Percentiles rank a stretch among this genome's conserved stretches.
Conservation (phyloP, 2,113 vertebrate genomes). For the Sebastes schlegelii region DNA sequence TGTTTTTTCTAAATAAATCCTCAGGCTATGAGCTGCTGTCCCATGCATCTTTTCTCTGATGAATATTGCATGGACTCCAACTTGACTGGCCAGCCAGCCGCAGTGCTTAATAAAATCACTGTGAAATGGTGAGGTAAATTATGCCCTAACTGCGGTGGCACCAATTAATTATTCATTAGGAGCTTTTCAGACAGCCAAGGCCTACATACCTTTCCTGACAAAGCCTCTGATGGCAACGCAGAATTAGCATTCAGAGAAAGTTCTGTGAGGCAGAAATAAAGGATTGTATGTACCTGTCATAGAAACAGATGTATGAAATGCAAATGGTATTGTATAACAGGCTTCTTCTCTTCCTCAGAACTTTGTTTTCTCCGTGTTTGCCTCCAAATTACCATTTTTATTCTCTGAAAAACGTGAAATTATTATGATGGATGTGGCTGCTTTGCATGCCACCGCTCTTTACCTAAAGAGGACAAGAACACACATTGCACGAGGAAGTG, state of each 20-base stretch:
- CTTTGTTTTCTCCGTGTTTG: constrained; percentile 44
- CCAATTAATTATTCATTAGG: constrained; percentile 84
- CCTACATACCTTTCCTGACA: constrained; percentile 75
- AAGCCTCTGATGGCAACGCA: constrained; percentile 61
- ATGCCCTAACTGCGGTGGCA: constrained; percentile 74
- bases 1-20: constrained; percentile 71
- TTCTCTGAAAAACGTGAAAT: constrained; percentile 39
- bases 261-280: constrained; percentile 65
- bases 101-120: constrained; percentile 78
- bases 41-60: constrained; percentile 69
- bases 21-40: constrained; percentile 62
- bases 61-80: constrained; percentile 80
- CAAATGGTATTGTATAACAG: constrained; percentile 68
- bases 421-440: constrained; percentile 48
- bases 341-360: constrained; percentile 38
- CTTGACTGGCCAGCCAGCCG: constrained; percentile 66
- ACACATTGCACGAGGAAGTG: constrained; percentile 6
- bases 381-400: constrained; percentile 55
- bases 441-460: constrained; percentile 18
- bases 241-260: constrained; percentile 75
- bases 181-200: constrained; percentile 68
- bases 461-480: constrained; percentile 22
- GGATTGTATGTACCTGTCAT: constrained; percentile 72
- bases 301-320: constrained; percentile 78
- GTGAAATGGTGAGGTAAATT: constrained; percentile 78